A percentile compares a stretch with the other conserved stretches of the same genome.
phyloP scores from a whole-genome alignment of 2,888 invertebrate genomes.

The Chymomyza amoena region DNA sequence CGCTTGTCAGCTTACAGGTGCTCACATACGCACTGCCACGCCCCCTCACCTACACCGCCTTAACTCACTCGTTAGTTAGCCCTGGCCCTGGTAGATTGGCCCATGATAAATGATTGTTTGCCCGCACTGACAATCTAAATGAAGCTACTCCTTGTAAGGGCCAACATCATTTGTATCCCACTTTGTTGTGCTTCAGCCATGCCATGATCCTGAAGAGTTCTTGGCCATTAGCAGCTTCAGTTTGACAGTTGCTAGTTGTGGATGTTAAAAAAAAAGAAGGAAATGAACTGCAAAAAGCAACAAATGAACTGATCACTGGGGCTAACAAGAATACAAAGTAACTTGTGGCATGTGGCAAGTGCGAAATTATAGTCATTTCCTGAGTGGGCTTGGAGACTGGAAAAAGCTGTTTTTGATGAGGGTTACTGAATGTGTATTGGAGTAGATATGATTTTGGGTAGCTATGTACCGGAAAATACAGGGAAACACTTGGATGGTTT shows the following conservation, averaged over 20 bases:
- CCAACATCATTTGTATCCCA: not conserved
- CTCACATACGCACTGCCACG: slow-evolving; percentile 6
- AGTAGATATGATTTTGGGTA: too few species aligned
- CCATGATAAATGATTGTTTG: slow-evolving; percentile 57
- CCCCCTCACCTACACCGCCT: slow-evolving; percentile 36
- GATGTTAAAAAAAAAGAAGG: not conserved
- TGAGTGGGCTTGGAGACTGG: not conserved
- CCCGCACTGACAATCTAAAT: slow-evolving; percentile 61
- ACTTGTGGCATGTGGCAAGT: not conserved
- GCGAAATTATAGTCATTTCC: not conserved
- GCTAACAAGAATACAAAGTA: not conserved
- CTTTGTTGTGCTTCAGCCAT: not conserved
- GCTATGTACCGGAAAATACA: too few species aligned
- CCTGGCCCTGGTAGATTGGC: slow-evolving; percentile 31
- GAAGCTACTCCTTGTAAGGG: slow-evolving; percentile 50
- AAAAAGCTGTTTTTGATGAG: not conserved
- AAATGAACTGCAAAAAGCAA: not conserved
- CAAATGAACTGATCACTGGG: not conserved
- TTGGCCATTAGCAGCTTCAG: not conserved
- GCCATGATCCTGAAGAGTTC: not conserved
- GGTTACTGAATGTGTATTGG: not conserved
- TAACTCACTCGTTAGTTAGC: slow-evolving; percentile 28
- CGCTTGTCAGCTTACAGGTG: slow-evolving; percentile 52
- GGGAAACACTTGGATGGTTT: too few species aligned
- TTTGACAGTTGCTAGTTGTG: not conserved